These are phyloP conservation scores for Diabrotica undecimpunctata DNA, from an alignment of 1,140 invertebrate genomes.

Conservation along the genomic window DNA sequence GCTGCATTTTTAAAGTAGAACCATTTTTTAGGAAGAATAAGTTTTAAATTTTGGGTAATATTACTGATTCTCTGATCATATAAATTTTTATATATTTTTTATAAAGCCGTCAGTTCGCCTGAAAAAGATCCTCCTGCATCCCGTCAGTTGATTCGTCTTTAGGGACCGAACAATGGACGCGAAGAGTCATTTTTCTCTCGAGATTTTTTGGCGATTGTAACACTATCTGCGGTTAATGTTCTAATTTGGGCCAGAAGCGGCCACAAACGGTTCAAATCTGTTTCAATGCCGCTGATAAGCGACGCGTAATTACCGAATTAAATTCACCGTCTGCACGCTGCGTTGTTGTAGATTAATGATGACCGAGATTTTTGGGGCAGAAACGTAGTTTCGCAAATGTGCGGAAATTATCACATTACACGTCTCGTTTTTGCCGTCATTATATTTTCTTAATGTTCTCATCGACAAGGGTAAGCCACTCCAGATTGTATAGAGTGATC, in stretches of 20 bases:
- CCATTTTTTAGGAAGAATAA: too few species aligned
- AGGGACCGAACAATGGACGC: constrained; percentile 16
- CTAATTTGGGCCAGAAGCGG: constrained; percentile 17
- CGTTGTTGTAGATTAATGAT: neutral
- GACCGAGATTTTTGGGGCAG: neutral
- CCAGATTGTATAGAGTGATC: too few species aligned
- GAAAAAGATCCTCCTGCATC: too few species aligned
- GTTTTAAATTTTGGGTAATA: too few species aligned
- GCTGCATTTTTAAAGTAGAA: too few species aligned
- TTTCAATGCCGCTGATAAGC: constrained; percentile 20
- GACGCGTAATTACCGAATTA: constrained; percentile 14
- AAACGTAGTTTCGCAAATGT: neutral
- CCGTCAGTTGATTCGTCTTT: neutral
- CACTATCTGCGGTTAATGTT: constrained; percentile 27
- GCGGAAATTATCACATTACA: too few species aligned
- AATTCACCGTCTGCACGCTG: neutral
- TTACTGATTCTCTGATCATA: too few species aligned
- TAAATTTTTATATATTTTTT: too few species aligned
- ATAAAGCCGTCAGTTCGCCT: too few species aligned
- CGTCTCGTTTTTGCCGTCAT: too few species aligned
- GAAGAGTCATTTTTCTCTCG: constrained; percentile 23
- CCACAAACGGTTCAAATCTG: constrained; percentile 13
- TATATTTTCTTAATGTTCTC: too few species aligned
- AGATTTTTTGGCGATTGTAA: constrained; percentile 20
- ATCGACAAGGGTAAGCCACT: too few species aligned